A percentile compares a stretch with the other conserved stretches of the same genome.
Evolutionary conservation across 2,797 vertebrate genomes (phyloP).

Genomic region (Crocodylus rhombifer): DNA sequence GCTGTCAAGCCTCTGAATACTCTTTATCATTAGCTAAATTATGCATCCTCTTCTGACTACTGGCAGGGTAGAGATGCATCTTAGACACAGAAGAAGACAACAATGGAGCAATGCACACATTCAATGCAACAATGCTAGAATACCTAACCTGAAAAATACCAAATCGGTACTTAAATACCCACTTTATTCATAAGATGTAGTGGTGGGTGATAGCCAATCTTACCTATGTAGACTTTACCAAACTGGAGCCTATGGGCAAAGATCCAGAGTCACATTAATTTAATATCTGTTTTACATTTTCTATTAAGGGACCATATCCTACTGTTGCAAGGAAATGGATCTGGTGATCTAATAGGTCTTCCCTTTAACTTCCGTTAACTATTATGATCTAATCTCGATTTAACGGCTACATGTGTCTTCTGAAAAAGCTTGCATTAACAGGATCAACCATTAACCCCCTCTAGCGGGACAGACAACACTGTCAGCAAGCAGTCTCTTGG

Average conservation of each 20-base stretch:
- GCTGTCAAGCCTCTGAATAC: not conserved
- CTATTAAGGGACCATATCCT: not conserved
- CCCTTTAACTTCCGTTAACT: not conserved
- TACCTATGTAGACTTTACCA: not conserved
- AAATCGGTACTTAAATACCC: not conserved
- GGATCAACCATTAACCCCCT: not conserved
- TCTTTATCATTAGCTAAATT: not conserved
- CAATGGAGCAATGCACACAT: not conserved
- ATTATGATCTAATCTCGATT: not conserved
- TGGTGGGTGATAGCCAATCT: rapidly evolving
- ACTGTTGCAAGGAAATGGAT: not conserved
- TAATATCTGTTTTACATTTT: not conserved
- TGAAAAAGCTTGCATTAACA: not conserved
- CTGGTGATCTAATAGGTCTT: not conserved
- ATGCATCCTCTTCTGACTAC: not conserved
- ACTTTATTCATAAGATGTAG: not conserved
- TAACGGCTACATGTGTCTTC: not conserved
- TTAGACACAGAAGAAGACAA: too few species aligned
- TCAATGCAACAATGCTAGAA: not conserved
- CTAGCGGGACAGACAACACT: not conserved
- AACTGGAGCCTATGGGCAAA: not conserved
- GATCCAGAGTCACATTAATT: not conserved
- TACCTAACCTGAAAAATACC: not conserved
- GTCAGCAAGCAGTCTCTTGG: not conserved
- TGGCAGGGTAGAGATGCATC: too few species aligned